These are phyloP conservation scores for Calliphora vicina DNA, from an alignment of 1,140 invertebrate genomes.

Conservation along the genomic window DNA sequence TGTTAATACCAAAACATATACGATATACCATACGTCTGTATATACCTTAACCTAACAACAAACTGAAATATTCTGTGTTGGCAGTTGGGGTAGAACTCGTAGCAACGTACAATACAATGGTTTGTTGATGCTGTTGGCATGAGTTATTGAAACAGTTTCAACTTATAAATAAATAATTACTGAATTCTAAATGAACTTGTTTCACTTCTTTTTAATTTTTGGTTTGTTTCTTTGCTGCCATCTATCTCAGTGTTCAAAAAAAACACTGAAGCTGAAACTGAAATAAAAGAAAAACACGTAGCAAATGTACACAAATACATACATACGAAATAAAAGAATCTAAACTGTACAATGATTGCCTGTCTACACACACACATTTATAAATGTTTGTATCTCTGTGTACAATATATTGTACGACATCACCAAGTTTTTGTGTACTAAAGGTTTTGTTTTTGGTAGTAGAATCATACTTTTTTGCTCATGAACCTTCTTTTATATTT, in stretches of 20 bases:
- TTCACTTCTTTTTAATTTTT: neutral
- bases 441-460: too few relatives aligned
- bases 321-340: neutral
- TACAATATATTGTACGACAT: neutral
- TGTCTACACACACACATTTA: neutral
- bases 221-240: neutral
- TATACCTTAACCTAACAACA: neutral
- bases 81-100: neutral
- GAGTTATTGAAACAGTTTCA: slow-evolving; percentile 61
- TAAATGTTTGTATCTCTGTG: neutral
- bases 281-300: neutral
- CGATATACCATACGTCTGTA: too few relatives aligned
- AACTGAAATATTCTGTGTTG: neutral
- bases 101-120: neutral
- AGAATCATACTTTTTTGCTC: too few relatives aligned
- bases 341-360: neutral
- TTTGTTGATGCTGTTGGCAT: slow-evolving; percentile 41
- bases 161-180: slow-evolving; percentile 63
- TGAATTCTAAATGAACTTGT: slow-evolving; percentile 40
- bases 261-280: neutral
- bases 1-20: too few relatives aligned
- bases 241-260: neutral
- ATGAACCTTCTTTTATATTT: too few relatives aligned
- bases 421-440: too few relatives aligned
- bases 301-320: neutral